A percentile compares a stretch with the other conserved stretches of the same genome.
Evolutionary conservation across 2,888 invertebrate species (phyloP).

Genomic region (Molorchus minor): DNA sequence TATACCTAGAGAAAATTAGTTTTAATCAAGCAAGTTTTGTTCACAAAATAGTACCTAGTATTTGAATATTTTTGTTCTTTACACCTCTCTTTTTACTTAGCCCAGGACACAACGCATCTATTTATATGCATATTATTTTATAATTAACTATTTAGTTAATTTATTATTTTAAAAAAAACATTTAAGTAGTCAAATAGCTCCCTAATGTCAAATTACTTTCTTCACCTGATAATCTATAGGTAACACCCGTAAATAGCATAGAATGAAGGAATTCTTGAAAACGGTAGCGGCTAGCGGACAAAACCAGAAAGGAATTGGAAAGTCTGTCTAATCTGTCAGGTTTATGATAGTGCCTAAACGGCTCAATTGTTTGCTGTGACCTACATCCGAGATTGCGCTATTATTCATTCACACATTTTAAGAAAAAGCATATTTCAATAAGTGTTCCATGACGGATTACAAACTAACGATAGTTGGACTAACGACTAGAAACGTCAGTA

Average conservation of each 20-base stretch:
- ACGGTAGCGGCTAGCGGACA: conserved; percentile 10
- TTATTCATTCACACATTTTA: conserved; percentile 25
- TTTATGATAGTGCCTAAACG: conserved; percentile 40
- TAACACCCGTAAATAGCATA: conserved; percentile 2
- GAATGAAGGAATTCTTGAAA: conserved; percentile 12
- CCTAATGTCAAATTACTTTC: no score
- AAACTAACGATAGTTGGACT: conserved; percentile 37
- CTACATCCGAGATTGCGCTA: conserved; percentile 36
- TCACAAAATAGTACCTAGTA: no score
- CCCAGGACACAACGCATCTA: no score
- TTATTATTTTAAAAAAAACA: no score
- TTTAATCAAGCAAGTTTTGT: no score
- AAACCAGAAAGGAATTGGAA: conserved; percentile 18
- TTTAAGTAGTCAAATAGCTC: no score
- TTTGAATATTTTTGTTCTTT: no score
- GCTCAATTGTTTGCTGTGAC: conserved; percentile 38
- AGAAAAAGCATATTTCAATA: conserved; percentile 27
- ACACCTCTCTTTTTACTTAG: no score
- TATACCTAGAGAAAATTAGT: no score
- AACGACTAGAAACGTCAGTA: conserved; percentile 29
- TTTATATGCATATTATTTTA: no score
- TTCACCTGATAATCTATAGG: conserved; percentile 1
- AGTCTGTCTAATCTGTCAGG: conserved; percentile 32
- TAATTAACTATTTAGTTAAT: no score
- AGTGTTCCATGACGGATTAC: conserved; percentile 37